These are phyloP conservation scores for Lophotriccus pileatus DNA, from an alignment of 2,797 vertebrate species.

Conservation along the genomic window DNA sequence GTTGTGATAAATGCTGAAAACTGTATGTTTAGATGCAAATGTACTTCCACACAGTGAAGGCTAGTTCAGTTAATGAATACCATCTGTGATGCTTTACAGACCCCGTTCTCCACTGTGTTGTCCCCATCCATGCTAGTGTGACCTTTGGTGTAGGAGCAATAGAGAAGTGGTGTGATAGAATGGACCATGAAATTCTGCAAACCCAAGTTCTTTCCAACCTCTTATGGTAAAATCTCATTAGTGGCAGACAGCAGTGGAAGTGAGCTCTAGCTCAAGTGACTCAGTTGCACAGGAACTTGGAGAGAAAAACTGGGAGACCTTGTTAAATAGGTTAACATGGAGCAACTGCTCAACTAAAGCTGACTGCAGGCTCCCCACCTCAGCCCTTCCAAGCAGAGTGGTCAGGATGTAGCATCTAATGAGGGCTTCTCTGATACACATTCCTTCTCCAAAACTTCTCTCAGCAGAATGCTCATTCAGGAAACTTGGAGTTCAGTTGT, in stretches of 20 bases:
- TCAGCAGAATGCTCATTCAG: background rate
- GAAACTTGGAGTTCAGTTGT: background rate
- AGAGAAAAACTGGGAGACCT: background rate
- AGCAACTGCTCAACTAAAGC: background rate
- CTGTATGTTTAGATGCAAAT: background rate
- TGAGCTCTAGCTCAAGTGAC: background rate
- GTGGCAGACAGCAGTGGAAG: background rate
- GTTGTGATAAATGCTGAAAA: background rate
- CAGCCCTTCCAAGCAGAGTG: background rate
- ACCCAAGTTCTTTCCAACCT: background rate
- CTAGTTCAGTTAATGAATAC: background rate
- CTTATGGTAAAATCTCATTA: background rate
- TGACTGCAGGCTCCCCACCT: background rate
- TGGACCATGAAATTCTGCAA: background rate
- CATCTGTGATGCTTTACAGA: background rate
- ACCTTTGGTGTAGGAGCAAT: background rate
- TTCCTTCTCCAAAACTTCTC: background rate
- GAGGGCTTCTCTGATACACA: background rate
- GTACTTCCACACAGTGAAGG: background rate
- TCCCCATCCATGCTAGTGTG: background rate
- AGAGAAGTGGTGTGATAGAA: background rate
- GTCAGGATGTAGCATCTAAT: background rate
- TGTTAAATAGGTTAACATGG: background rate
- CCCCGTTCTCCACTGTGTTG: rapidly evolving
- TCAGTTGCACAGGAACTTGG: background rate